These are phyloP conservation scores for Drosophila dives DNA, from an alignment of 2,888 invertebrate genomes.

Conservation along the genomic window DNA sequence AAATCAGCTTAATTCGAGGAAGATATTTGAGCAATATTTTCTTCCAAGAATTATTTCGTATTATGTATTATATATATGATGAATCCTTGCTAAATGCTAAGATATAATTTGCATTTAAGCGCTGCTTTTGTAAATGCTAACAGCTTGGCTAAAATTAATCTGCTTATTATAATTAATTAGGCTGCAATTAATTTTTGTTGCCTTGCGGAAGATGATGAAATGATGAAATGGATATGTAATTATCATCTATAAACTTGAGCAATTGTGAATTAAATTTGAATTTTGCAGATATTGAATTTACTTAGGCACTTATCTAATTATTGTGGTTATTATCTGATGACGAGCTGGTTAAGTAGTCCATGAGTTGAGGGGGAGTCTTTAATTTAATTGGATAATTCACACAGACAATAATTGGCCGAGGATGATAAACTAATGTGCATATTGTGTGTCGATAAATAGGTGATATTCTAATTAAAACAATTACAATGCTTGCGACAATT, in stretches of 20 bases:
- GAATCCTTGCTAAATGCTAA: background rate
- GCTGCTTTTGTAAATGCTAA: background rate
- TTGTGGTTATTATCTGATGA: constrained; percentile 16
- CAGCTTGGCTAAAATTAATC: background rate
- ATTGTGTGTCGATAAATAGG: background rate
- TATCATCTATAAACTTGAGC: too few species aligned
- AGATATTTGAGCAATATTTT: too few species aligned
- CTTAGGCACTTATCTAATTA: background rate
- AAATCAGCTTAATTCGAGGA: background rate
- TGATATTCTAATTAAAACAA: background rate
- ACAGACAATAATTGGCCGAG: constrained; percentile 31
- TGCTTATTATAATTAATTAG: background rate
- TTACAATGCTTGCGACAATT: constrained; percentile 38
- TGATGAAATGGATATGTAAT: background rate
- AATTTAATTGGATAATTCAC: constrained; percentile 50
- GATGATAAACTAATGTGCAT: constrained; percentile 6
- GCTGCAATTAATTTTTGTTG: background rate
- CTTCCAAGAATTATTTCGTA: too few species aligned
- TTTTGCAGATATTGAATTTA: background rate
- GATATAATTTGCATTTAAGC: background rate
- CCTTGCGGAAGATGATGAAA: too few species aligned
- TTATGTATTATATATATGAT: too few species aligned
- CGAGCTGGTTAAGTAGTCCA: constrained; percentile 26
- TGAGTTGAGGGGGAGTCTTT: too few species aligned
- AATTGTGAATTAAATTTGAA: too few species aligned